phyloP scores from a whole-genome alignment of 1,140 invertebrate species.

The Zaprionus inermis region DNA sequence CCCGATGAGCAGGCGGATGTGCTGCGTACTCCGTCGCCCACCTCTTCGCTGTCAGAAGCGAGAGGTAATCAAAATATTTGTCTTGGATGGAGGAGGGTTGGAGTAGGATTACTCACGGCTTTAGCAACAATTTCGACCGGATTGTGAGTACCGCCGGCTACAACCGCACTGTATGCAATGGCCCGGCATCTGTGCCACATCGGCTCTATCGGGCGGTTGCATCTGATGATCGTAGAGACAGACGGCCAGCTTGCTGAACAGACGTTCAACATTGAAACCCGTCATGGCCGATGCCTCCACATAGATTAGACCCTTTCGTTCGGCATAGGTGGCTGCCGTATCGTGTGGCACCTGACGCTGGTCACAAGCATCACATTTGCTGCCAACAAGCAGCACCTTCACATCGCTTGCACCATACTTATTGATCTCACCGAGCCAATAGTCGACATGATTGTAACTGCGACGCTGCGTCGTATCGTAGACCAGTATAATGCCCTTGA shows the following conservation, averaged over 20 bases:
- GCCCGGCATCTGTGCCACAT: background rate
- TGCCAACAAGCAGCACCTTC: slow-evolving; percentile 45
- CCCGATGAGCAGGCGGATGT: slow-evolving; percentile 6
- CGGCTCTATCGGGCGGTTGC: no score
- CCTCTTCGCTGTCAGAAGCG: background rate
- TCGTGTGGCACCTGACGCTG: slow-evolving; percentile 31
- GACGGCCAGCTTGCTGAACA: slow-evolving; percentile 30
- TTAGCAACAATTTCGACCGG: slow-evolving; percentile 22
- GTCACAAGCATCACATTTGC: slow-evolving; percentile 43
- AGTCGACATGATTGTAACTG: slow-evolving; percentile 18
- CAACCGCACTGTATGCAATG: background rate
- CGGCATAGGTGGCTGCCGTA: slow-evolving; percentile 19
- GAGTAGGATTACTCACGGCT: background rate
- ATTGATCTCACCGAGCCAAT: slow-evolving; percentile 45
- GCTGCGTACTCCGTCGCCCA: background rate
- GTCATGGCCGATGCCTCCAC: slow-evolving; percentile 47
- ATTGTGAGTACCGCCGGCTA: background rate
- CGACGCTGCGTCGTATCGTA: slow-evolving; percentile 37
- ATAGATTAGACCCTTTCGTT: slow-evolving; percentile 7
- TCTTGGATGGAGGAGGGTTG: no score
- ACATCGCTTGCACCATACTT: background rate
- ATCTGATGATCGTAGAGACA: slow-evolving; percentile 9
- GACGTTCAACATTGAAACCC: slow-evolving; percentile 38
- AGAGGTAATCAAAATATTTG: background rate
- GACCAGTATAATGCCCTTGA: slow-evolving; percentile 49